Conservation (phyloP, 2,888 invertebrate species). For the Folsomia manolachei region DNA sequence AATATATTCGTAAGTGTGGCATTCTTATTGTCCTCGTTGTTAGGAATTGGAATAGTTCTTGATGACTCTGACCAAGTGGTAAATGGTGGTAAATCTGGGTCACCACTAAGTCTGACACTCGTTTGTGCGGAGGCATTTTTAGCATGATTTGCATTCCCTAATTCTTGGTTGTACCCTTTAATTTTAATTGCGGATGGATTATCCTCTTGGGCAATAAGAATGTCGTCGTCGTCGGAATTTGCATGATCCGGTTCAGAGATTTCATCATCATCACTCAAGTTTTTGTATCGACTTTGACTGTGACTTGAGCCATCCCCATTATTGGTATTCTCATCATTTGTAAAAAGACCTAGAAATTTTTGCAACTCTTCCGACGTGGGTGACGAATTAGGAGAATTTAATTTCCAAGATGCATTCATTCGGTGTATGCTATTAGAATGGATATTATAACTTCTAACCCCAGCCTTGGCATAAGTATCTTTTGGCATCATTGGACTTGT, state of each 20-base stretch:
- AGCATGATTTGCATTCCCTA: background rate
- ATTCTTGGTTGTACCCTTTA: background rate
- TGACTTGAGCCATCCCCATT: too few relatives aligned
- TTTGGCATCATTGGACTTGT: background rate
- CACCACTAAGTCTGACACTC: background rate
- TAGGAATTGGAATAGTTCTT: background rate
- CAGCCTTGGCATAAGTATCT: slow-evolving; percentile 47
- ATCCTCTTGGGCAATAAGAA: background rate
- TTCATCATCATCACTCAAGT: background rate
- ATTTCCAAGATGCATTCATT: slow-evolving; percentile 50
- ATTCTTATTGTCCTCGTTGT: slow-evolving; percentile 9
- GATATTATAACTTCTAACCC: slow-evolving; percentile 44
- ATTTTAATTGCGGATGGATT: background rate
- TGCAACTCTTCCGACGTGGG: slow-evolving; percentile 45
- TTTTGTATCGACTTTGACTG: background rate
- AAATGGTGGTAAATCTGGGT: slow-evolving; percentile 37
- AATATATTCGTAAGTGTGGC: slow-evolving; percentile 14
- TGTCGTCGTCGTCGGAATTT: background rate
- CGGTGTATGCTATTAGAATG: slow-evolving; percentile 50
- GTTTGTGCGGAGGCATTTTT: slow-evolving; percentile 1
- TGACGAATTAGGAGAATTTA: slow-evolving; percentile 41
- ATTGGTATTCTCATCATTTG: slow-evolving; percentile 12
- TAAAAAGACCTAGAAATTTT: slow-evolving; percentile 43
- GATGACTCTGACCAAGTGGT: slow-evolving; percentile 46
- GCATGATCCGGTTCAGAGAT: background rate